Evolutionary conservation across 2,888 invertebrate genomes (phyloP).

Genomic region (Morinoia aosen): DNA sequence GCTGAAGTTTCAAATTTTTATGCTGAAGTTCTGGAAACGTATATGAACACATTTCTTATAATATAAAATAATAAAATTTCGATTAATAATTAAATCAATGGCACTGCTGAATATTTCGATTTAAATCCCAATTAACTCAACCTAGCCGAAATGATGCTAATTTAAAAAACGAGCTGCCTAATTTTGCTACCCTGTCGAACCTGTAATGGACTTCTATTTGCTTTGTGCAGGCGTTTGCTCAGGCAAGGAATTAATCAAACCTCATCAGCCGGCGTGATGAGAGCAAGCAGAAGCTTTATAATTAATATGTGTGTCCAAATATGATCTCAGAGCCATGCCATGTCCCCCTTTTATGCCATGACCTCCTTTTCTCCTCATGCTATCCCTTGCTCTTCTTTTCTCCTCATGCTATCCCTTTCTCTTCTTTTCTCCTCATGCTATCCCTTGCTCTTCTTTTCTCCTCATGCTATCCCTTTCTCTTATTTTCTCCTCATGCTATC

Average conservation of each 20-base stretch:
- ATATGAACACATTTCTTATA: not conserved
- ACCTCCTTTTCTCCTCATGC: too few species aligned
- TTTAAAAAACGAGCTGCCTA: not conserved
- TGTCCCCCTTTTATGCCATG: too few species aligned
- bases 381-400: too few species aligned
- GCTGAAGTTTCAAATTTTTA: not conserved
- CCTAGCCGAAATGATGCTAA: not conserved
- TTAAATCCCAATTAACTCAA: not conserved
- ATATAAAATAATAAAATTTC: not conserved
- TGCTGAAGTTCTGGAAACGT: not conserved
- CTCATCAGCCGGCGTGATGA: not conserved
- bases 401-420: too few species aligned
- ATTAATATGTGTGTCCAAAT: not conserved
- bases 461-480: too few species aligned
- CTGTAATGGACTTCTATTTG: not conserved
- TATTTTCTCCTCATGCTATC: too few species aligned
- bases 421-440: too few species aligned
- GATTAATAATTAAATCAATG: not conserved
- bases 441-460: too few species aligned
- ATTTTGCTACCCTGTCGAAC: not conserved
- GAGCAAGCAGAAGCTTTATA: not conserved
- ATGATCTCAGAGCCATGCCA: not conserved
- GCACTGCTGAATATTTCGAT: not conserved
- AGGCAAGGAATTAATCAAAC: not conserved
- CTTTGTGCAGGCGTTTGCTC: not conserved